Evolutionary conservation across 1,140 invertebrate species (phyloP).

Genomic region (Stegodyphus dumicola): DNA sequence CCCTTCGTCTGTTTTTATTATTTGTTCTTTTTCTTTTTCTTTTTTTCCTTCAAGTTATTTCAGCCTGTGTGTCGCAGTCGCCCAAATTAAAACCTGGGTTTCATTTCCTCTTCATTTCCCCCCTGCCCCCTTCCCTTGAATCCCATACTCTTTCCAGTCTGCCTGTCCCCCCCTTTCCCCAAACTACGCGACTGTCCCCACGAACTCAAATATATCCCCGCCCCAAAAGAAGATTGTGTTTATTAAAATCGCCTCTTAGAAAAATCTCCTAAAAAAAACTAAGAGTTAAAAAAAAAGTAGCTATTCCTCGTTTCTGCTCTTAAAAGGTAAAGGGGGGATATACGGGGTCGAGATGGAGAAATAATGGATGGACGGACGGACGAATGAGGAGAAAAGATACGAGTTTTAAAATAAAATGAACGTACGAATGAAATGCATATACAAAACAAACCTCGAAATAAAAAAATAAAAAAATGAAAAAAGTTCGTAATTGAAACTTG

Average conservation of each 20-base stretch:
- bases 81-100: conserved; percentile 59
- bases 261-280: conserved; percentile 29
- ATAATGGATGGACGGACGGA: conserved; percentile 55
- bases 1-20: not conserved
- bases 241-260: conserved; percentile 61
- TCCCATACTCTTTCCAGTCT: not conserved
- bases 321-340: conserved; percentile 46
- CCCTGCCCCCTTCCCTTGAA: not conserved
- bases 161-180: not conserved
- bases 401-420: conserved; percentile 43
- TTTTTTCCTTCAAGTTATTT: conserved; percentile 31
- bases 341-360: conserved; percentile 30
- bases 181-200: too few relatives aligned
- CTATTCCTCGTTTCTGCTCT: conserved; percentile 31
- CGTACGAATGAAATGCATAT: conserved; percentile 32
- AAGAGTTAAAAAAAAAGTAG: conserved; percentile 26
- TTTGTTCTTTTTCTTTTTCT: conserved; percentile 46
- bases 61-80: conserved; percentile 30
- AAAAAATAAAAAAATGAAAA: conserved; percentile 18
- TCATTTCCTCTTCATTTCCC: conserved; percentile 60
- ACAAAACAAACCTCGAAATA: conserved; percentile 44
- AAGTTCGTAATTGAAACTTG: conserved; percentile 58
- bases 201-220: conserved; percentile 38
- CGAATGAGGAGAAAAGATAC: conserved; percentile 26
- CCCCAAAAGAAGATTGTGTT: conserved; percentile 52